phyloP scores from a whole-genome alignment of 2,888 invertebrate species.

The Hedya salicella region DNA sequence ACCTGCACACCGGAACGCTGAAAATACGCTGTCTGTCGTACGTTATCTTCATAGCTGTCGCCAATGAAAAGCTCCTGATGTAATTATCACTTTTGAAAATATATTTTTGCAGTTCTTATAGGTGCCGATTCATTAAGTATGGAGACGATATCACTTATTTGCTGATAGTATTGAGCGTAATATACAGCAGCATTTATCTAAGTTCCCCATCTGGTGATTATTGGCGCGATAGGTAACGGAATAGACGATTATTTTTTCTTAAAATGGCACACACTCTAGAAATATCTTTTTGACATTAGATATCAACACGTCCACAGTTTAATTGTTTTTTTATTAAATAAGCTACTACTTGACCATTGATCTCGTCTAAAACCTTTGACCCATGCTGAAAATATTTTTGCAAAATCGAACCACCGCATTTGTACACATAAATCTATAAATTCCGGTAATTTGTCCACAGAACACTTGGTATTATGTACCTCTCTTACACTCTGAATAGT shows the following conservation, averaged over 20 bases:
- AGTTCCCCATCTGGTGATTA: conserved; percentile 1
- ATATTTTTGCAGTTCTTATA: background rate
- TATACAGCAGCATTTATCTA: conserved; percentile 1
- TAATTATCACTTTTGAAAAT: no score
- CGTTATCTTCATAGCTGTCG: no score
- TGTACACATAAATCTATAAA: background rate
- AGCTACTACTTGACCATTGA: background rate
- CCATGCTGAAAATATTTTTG: conserved; percentile 2
- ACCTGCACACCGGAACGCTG: no score
- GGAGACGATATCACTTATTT: background rate
- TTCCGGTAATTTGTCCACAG: background rate
- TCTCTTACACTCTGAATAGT: conserved; percentile 1
- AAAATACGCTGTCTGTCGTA: no score
- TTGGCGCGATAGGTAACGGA: background rate
- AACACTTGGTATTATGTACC: background rate
- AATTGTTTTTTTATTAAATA: background rate
- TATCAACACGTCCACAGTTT: background rate
- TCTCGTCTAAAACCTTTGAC: background rate
- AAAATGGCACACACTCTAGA: background rate
- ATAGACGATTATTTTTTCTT: background rate
- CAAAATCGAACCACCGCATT: background rate
- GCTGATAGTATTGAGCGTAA: background rate
- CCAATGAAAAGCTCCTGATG: no score
- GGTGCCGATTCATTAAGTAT: background rate
- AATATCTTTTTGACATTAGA: background rate